Percentiles rank a stretch among this genome's conserved stretches.
Conservation (phyloP, 2,113 vertebrate species). For the Rostratula benghalensis region DNA sequence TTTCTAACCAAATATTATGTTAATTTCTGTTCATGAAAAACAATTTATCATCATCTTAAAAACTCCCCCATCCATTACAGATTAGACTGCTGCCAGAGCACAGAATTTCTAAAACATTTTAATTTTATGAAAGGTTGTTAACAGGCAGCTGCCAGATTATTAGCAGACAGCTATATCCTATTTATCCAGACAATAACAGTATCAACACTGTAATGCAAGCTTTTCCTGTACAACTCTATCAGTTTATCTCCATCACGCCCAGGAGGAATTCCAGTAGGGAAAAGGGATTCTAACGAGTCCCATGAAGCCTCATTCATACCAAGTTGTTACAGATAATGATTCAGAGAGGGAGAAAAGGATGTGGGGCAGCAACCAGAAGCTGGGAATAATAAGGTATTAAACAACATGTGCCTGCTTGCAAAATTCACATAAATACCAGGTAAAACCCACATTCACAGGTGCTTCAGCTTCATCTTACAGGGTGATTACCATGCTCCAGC, state of each 20-base stretch:
- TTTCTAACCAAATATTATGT: neutral
- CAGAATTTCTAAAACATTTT: neutral
- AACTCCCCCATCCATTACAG: neutral
- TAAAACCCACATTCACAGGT: neutral
- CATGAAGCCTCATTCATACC: neutral
- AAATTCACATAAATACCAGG: neutral
- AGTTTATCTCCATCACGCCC: neutral
- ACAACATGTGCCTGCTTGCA: neutral
- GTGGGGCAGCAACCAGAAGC: neutral
- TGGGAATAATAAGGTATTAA: neutral
- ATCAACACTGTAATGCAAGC: neutral
- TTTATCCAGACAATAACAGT: neutral
- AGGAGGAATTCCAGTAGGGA: neutral
- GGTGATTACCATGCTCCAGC: neutral
- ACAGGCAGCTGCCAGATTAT: constrained; percentile 11
- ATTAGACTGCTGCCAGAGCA: neutral
- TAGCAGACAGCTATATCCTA: neutral
- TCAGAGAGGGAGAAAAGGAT: neutral
- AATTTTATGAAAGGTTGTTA: constrained; percentile 12
- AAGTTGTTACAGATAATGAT: neutral
- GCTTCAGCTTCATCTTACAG: neutral
- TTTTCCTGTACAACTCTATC: neutral
- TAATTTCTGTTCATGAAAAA: neutral
- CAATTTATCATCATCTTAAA: neutral
- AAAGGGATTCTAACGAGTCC: neutral